A percentile compares a stretch with the other conserved stretches of the same genome.
phyloP scores from a whole-genome alignment of 2,113 vertebrate genomes.

The Diglossa brunneiventris region DNA sequence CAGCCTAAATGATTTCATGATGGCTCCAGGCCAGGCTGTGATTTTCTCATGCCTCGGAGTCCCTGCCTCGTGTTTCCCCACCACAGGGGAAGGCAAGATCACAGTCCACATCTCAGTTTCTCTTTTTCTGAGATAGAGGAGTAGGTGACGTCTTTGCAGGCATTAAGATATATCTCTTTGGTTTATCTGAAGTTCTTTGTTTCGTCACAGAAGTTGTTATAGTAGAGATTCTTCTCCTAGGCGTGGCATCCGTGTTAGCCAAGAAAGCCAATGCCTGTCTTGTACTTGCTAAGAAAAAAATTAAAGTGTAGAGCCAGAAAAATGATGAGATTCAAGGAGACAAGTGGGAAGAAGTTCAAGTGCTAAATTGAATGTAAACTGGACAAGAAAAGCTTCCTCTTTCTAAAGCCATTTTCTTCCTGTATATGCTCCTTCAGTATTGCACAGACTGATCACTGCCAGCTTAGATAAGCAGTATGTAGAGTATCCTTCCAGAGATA shows the following conservation, averaged over 20 bases:
- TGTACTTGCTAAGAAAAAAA: neutral
- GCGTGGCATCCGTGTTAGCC: neutral
- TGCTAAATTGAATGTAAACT: neutral
- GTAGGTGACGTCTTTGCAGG: neutral
- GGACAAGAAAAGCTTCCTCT: neutral
- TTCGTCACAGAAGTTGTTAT: neutral
- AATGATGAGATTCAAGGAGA: neutral
- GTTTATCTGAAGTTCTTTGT: neutral
- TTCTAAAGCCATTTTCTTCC: neutral
- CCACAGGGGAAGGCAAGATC: neutral
- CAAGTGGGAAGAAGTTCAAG: neutral
- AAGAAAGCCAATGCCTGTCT: neutral
- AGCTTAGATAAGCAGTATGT: neutral
- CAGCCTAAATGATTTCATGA: neutral
- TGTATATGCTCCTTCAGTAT: neutral
- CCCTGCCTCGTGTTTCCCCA: neutral
- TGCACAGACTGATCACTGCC: neutral
- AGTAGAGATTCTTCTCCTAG: neutral
- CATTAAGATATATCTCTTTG: neutral
- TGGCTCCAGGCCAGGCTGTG: neutral
- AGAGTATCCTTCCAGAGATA: neutral
- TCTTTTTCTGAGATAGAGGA: neutral
- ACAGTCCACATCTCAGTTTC: neutral
- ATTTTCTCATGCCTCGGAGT: neutral
- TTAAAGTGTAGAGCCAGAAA: neutral